Evolutionary conservation across 2,888 invertebrate genomes (phyloP).

Genomic region (Yponomeuta cagnagella): DNA sequence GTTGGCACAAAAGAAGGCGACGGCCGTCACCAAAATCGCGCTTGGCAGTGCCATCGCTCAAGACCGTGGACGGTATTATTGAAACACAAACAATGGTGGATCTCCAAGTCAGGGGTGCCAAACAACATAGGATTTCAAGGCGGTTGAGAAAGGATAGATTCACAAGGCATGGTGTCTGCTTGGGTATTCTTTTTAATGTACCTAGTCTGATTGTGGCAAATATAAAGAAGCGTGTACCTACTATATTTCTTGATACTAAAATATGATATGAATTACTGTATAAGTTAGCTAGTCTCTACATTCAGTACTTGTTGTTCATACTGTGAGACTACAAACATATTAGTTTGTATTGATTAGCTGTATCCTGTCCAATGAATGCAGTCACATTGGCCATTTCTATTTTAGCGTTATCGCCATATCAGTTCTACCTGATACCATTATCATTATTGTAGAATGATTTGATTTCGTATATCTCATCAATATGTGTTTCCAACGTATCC

Average conservation of each 20-base stretch:
- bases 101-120: slow-evolving; percentile 35
- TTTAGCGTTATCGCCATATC: neutral
- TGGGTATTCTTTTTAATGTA: too few relatives aligned
- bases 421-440: neutral
- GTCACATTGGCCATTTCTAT: neutral
- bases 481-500: slow-evolving; percentile 28
- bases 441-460: slow-evolving; percentile 24
- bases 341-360: neutral
- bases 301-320: neutral
- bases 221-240: too few relatives aligned
- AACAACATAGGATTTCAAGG: neutral
- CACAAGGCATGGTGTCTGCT: too few relatives aligned
- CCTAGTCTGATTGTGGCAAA: too few relatives aligned
- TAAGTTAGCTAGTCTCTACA: too few relatives aligned
- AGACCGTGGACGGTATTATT: slow-evolving; percentile 48
- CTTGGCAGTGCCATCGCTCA: slow-evolving; percentile 57
- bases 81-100: slow-evolving; percentile 60
- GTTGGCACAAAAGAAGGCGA: slow-evolving; percentile 30
- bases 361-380: neutral
- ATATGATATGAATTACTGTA: too few relatives aligned
- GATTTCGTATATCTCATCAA: slow-evolving; percentile 48
- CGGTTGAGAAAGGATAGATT: too few relatives aligned
- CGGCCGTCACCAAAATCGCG: slow-evolving; percentile 52
- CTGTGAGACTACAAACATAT: slow-evolving; percentile 37
- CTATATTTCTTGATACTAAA: too few relatives aligned